Evolutionary conservation across 2,113 vertebrate species (phyloP), one percentile per base, ranked within the genome.

Genomic region (Dicentrarchus labrax): DNA sequence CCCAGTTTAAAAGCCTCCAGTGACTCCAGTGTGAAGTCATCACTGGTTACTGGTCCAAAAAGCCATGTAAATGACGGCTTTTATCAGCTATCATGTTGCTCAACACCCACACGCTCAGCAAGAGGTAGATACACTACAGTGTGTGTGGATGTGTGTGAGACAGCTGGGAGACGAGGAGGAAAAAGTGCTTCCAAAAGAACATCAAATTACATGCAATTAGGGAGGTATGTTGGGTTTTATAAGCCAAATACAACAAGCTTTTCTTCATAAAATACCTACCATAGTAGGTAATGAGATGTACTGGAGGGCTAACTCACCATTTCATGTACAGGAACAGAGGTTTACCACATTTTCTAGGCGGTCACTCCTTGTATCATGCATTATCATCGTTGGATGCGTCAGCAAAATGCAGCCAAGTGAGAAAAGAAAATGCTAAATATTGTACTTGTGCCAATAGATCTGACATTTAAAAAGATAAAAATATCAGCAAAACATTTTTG

Each of bases 1-100:
- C 16, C 22, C 0, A 38, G 54, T 56, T 51, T 43, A 45, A 50
- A 48, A 51, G n/a, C 36, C 36, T 36, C 13, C 24, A 38, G 60
- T 8, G 36, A 50, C n/a, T 21, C 10, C 47, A 9, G n/a, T 17
- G 6, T n/a, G 24, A 62, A 57, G 17, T 30, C 45, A n/a, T 61
- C 15, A 36, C 38, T 16, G 39, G 53, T 43, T 4, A 12, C 53
- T 36, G 43, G 71, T 65, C 19, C 70, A 39, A 90, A n/a, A n/a
- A n/a, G n/a, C n/a, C n/a, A 89, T 88, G 83, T 41, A 83, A 85
- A 88, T 72, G 36, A 66, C 15, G 13, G 21, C 59, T 70, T 67
- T 72, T 85, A 90, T 91, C 87, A 69, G 80, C 19, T 15, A 2
- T 45, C 69, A 39, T 22, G 10, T 84, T 62, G 50, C 54, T 54